Evolutionary conservation across 1,140 invertebrate genomes (phyloP).

Genomic region (Acromyrmex charruanus): DNA sequence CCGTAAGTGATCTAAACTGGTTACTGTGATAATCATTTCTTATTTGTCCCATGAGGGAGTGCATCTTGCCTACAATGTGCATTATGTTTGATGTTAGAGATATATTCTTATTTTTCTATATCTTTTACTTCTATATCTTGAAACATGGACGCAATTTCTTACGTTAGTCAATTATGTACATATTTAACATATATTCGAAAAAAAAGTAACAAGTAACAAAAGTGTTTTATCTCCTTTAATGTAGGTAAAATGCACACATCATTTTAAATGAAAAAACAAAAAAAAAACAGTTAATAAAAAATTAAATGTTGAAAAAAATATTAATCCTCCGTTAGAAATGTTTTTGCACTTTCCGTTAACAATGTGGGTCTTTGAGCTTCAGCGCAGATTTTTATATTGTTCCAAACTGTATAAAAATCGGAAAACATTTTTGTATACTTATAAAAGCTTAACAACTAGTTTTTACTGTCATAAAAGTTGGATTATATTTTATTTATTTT

Average conservation of each 20-base stretch:
- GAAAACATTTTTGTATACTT: no score
- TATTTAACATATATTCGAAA: background rate
- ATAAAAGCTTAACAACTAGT: no score
- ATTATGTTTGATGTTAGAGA: background rate
- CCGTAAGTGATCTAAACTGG: background rate
- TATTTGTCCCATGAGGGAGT: conserved; percentile 25
- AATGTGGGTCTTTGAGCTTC: no score
- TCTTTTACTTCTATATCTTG: conserved; percentile 3
- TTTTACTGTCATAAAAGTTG: no score
- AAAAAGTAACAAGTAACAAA: background rate
- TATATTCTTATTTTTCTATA: conserved; percentile 1
- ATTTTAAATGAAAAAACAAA: background rate
- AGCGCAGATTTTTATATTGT: no score
- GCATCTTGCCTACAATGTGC: conserved; percentile 11
- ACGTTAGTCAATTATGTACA: background rate
- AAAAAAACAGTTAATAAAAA: background rate
- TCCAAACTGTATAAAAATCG: no score
- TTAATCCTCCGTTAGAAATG: no score
- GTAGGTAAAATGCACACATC: background rate
- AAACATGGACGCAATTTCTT: conserved; percentile 7
- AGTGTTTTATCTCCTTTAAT: background rate
- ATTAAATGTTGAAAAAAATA: background rate
- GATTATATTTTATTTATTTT: no score
- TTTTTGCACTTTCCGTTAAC: no score
- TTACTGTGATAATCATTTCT: conserved; percentile 32